Evolutionary conservation across 2,888 invertebrate genomes (phyloP).

Genomic region (Ptychoptera albimana): DNA sequence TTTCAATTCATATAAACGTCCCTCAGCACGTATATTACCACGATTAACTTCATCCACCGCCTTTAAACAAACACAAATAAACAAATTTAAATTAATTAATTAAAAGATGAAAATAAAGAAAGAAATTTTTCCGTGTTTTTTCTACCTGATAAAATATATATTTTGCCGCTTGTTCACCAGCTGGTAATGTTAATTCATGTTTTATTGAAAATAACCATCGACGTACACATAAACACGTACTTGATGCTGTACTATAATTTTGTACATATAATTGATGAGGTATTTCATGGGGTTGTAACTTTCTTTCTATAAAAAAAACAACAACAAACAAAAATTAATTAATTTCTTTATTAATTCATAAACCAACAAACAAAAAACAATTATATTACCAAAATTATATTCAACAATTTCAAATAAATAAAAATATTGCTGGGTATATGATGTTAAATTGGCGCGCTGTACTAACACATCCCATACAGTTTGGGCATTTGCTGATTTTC

Average conservation of each 20-base stretch:
- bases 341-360: neutral
- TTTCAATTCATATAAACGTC: constrained; percentile 89
- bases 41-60: constrained; percentile 92
- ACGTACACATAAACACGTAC: constrained; percentile 78
- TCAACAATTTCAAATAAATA: constrained; percentile 95
- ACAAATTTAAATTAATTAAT: neutral
- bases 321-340: constrained; percentile 15
- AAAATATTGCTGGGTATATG: constrained; percentile 75
- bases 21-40: constrained; percentile 77
- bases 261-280: constrained; percentile 97
- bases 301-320: constrained; percentile 53
- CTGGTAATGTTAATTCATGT: constrained; percentile 48
- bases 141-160: constrained; percentile 76
- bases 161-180: constrained; percentile 57
- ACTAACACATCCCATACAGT: constrained; percentile 80
- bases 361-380: neutral
- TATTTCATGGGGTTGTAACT: constrained; percentile 82
- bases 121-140: neutral
- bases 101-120: too few relatives aligned
- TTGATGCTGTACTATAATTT: constrained; percentile 95
- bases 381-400: constrained; percentile 86
- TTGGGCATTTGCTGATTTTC: constrained; percentile 77
- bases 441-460: constrained; percentile 66
- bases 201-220: constrained; percentile 73
- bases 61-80: constrained; percentile 26